These are phyloP conservation scores for Mungos mungo DNA, from an alignment of 2,113 vertebrate genomes.

Conservation along the genomic window DNA sequence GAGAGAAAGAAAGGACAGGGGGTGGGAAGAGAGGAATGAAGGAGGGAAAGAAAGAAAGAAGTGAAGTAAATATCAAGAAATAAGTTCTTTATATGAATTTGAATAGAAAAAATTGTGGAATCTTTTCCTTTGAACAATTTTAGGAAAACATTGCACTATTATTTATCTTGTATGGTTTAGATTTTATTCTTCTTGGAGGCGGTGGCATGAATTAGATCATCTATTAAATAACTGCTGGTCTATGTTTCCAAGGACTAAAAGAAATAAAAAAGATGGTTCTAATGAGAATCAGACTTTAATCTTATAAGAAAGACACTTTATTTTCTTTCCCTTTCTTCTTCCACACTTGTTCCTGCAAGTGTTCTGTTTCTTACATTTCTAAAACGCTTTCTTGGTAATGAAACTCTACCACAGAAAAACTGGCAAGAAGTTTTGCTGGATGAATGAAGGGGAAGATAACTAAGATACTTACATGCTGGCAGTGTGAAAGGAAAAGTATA, in stretches of 20 bases:
- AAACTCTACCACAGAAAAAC: neutral
- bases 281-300: constrained; percentile 38
- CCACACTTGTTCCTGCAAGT: neutral
- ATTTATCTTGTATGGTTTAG: constrained; percentile 55
- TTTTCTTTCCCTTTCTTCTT: neutral
- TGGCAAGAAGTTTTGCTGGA: neutral
- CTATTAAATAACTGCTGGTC: constrained; percentile 41
- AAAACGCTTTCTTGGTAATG: neutral
- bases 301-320: neutral
- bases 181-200: constrained; percentile 57
- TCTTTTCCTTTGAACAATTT: constrained; percentile 6
- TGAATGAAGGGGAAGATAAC: neutral
- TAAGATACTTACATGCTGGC: neutral
- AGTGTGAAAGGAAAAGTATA: neutral
- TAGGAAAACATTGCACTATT: constrained; percentile 5
- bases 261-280: neutral
- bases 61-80: neutral
- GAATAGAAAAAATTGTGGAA: neutral
- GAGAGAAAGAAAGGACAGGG: neutral
- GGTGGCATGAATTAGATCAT: constrained; percentile 32
- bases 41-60: neutral
- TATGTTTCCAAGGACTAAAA: constrained; percentile 36
- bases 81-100: neutral
- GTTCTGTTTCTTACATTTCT: neutral
- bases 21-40: neutral